phyloP scores from a whole-genome alignment of 1,140 invertebrate genomes.

The Drosophila ananassae region DNA sequence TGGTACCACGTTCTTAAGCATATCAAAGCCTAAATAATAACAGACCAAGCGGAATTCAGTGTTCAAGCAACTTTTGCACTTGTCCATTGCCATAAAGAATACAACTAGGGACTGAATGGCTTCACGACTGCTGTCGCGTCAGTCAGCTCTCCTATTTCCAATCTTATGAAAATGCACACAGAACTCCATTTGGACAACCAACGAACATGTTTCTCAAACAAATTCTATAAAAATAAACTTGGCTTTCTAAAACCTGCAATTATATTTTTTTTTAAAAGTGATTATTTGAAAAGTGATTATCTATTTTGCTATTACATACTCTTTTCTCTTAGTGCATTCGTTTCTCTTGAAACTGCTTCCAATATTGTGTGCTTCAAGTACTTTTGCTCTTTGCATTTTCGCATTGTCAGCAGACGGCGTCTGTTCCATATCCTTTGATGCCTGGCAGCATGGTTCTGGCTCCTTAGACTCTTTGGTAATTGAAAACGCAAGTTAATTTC shows the following conservation, averaged over 20 bases:
- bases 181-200: neutral
- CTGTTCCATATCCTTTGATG: slow-evolving; percentile 71
- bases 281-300: no score
- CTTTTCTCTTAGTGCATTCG: neutral
- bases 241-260: no score
- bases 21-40: slow-evolving; percentile 28
- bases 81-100: slow-evolving; percentile 32
- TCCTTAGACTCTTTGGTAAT: slow-evolving; percentile 61
- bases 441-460: slow-evolving; percentile 39
- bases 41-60: slow-evolving; percentile 19
- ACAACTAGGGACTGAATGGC: slow-evolving; percentile 8
- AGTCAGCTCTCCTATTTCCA: slow-evolving; percentile 14
- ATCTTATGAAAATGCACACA: neutral
- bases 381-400: slow-evolving; percentile 79
- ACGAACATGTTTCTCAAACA: no score
- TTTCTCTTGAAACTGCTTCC: slow-evolving; percentile 31
- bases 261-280: no score
- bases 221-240: no score
- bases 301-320: no score
- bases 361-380: slow-evolving; percentile 63
- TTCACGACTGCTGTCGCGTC: slow-evolving; percentile 17
- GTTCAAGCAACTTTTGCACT: slow-evolving; percentile 28
- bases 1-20: neutral
- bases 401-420: slow-evolving; percentile 78
- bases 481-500: slow-evolving; percentile 82